Base-by-base conservation (phyloP, 2,888 invertebrate species). In the Cheilosia pagana region DNA sequence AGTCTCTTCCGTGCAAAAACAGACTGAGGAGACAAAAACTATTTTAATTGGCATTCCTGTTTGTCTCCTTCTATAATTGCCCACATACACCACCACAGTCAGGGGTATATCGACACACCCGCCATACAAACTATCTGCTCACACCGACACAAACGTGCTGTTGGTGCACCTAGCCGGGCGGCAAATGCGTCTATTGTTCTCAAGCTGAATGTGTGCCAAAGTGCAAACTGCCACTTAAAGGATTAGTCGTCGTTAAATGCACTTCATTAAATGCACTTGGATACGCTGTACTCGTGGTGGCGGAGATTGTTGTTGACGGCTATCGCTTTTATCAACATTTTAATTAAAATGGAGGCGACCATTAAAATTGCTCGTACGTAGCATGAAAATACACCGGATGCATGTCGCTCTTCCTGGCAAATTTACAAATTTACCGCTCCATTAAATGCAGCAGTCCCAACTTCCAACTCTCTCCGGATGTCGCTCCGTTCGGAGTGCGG, bases 231-330 rank as follows among this genome's bases (percentile, higher is more conserved):
- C 67, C 63, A 74, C 79, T 83, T 75, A 79, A 59, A 50, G 70
- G 79, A 83, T 79, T 78, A 68, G 78, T 68, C 28, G 62, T 78
- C 67, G 62, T 82, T 78, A 78, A 83, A 68, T 68, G 68, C 82
- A 70, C 70, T 57, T 68, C 68, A 77, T 77, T 77, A 55, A 77
- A 70, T 70, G 60, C 39, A 72, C 55, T 62, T 57, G 67, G 55
- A 35, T 78, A 62, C 57, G 72, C 39, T 50, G 53, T 53, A 25
- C 39, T 19, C 68, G 59, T 41, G 5, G 7, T 43, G 19, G 45
- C 12, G n/a, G 35, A 35, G 10, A 14, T 31, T 14, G 50, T n/a
- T 19, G 43, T 4, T n/a, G 28, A 41, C 23, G n/a, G 28, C 59
- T 59, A 63, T 83, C 68, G 62, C 59, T 59, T 45, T 70, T 68